Base-by-base conservation (phyloP, 2,888 invertebrate species). In the Habrosyne pyritoides region DNA sequence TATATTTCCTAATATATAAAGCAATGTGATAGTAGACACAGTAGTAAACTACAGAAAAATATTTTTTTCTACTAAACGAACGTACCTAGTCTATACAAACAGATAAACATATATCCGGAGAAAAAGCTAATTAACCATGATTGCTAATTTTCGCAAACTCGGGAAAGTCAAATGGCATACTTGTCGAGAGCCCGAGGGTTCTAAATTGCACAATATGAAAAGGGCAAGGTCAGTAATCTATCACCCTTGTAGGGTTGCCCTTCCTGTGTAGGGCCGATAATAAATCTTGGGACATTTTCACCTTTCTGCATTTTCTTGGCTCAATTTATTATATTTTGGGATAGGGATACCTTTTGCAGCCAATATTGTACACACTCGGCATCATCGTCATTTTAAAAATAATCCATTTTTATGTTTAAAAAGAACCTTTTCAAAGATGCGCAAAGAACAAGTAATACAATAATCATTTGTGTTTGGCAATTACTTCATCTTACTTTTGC, bases 191-290 rank as follows among this genome's bases (percentile, higher is more conserved):
- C 42, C 42, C 42, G 42, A 30, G 28, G 48, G 42, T 42, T 42
- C 36, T 21, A 52, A 42, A 52, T 52, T 18, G 52, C 14, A 52
- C 24, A 21, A 24, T 52, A 52, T 42, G 52, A 52, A 42, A 52
- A 42, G 52, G 36, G 52, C 46, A 7, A 21, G 36, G 42, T 24
- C 42, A 42, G 52, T 42, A 21, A 52, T 52, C 46, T 42, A 52
- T 52, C 52, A 52, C 42, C 52, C 24, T 24, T 26, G 42, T 42
- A 42, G 42, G 42, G 42, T 33, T 33, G 33, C 42, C 14, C 18
- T 18, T 42, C 42, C 42, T 18, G 18, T 12, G 42, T 42, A 42
- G 8, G 42, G n/a, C 42, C 42, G 42, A 18, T 42, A 42, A 42
- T 42, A 42, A 42, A 42, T 18, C 42, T 42, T 42, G n/a, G 18